Evolutionary conservation across 2,888 invertebrate genomes (phyloP), one percentile per base, ranked within the genome.

Genomic region (Syrista parreyssii): DNA sequence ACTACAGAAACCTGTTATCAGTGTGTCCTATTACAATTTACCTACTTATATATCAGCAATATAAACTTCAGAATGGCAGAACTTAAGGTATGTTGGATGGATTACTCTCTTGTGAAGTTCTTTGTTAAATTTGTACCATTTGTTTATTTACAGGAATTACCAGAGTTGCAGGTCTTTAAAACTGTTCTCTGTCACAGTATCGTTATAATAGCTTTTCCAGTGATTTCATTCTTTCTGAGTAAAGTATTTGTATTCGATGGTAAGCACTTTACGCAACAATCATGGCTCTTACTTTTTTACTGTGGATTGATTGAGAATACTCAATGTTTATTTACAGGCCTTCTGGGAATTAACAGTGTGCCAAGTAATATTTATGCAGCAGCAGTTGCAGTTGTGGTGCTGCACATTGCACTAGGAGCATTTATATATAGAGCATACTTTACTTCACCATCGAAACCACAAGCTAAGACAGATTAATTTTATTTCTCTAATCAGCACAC

Each of bases 381-480:
- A 34, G 94, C 96, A 68, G 93, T 95, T 73, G 95, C 97, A 0
- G 94, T 97, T 12, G 86, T 96, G 11, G 94, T 95, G 11, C 92
- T 97, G 76, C 97, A 97, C 89, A 88, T 96, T 81, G 96, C 96
- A 4, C 89, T 97, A 79, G 97, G 95, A 35, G 92, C 96, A 73
- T 97, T 96, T 88, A 96, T 97, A 86, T 96, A 95, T 88, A 94
- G 93, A 86, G 97, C 97, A 0, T 97, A 96, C 90, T 94, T 94
- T 83, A 94, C 90, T 36, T 78, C 86, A 55, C 85, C 85, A 68
- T 75, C 83, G 2, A 90, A 87, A 75, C 76, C 81, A 68, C 81
- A 81, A 74, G 72, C 86, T 6, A 90, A 90, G 78, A 83, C 79
- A 76, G 90, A 90, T 79, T 90, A 88, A 85, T 34, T 68, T 40